phyloP scores from a whole-genome alignment of 2,888 invertebrate genomes.

The Tipula helvola region DNA sequence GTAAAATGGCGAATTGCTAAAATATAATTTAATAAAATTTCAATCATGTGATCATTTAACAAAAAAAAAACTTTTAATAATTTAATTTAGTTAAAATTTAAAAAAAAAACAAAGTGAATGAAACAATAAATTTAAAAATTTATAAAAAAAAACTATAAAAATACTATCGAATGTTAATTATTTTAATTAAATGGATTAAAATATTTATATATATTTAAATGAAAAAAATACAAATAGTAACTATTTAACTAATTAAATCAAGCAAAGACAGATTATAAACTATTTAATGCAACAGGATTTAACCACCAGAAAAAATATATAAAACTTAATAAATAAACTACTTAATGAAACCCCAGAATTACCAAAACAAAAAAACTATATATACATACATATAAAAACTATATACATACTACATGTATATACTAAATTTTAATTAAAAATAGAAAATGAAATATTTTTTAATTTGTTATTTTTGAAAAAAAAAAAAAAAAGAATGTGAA shows the following conservation, averaged over 20 bases:
- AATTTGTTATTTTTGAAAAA: background rate
- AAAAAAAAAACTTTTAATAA: background rate
- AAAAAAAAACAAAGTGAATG: background rate
- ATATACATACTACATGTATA: background rate
- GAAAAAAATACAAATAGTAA: background rate
- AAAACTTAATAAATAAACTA: background rate
- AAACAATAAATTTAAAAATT: conserved; percentile 4
- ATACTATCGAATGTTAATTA: conserved; percentile 4
- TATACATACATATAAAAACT: background rate
- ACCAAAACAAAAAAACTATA: background rate
- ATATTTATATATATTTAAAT: background rate
- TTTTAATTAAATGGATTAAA: background rate
- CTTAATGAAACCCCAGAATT: background rate
- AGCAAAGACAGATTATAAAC: background rate
- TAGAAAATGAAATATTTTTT: background rate
- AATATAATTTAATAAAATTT: background rate
- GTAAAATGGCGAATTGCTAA: background rate
- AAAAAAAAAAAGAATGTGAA: background rate
- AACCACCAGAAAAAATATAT: background rate
- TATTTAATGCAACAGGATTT: background rate
- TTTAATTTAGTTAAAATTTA: background rate
- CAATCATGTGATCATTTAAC: background rate
- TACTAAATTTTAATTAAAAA: background rate
- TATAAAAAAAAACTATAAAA: background rate
- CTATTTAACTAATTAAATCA: background rate